Percentiles rank a stretch among this genome's conserved stretches.
Evolutionary conservation across 2,888 invertebrate species (phyloP).

Genomic region (Globia sparganii): DNA sequence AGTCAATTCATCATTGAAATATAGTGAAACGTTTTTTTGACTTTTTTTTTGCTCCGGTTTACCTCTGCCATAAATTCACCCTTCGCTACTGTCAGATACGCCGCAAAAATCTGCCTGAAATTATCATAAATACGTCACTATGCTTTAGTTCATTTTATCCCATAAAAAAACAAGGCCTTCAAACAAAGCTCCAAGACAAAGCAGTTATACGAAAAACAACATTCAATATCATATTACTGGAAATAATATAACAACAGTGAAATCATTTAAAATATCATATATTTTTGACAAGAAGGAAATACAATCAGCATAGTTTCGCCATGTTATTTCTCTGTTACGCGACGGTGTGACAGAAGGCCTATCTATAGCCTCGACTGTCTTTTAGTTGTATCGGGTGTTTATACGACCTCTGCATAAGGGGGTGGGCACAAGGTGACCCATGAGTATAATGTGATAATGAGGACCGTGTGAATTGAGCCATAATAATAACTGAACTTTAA

Average conservation of each 20-base stretch:
- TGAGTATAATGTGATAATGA: slow-evolving; percentile 16
- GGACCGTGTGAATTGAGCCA: slow-evolving; percentile 7
- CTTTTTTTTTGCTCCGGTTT: too few species aligned
- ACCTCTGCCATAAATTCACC: too few species aligned
- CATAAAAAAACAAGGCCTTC: background rate
- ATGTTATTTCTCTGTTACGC: slow-evolving; percentile 3
- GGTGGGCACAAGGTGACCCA: slow-evolving; percentile 54
- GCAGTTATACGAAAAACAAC: background rate
- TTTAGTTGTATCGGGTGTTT: slow-evolving; percentile 54
- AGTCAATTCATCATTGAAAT: too few species aligned
- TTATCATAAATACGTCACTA: background rate
- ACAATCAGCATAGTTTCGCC: background rate
- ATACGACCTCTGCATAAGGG: slow-evolving; percentile 43
- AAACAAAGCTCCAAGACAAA: background rate
- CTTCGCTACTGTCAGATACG: too few species aligned
- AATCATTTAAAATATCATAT: background rate
- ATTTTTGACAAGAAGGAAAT: background rate
- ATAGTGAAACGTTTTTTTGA: too few species aligned
- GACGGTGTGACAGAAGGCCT: slow-evolving; percentile 42
- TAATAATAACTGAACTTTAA: background rate
- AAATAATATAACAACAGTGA: background rate
- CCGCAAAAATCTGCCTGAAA: too few species aligned
- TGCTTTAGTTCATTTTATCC: background rate
- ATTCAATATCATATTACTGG: background rate
- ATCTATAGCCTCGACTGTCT: slow-evolving; percentile 52